These are phyloP conservation scores for Pleuronectes platessa DNA, from an alignment of 2,113 vertebrate species.

Conservation along the genomic window DNA sequence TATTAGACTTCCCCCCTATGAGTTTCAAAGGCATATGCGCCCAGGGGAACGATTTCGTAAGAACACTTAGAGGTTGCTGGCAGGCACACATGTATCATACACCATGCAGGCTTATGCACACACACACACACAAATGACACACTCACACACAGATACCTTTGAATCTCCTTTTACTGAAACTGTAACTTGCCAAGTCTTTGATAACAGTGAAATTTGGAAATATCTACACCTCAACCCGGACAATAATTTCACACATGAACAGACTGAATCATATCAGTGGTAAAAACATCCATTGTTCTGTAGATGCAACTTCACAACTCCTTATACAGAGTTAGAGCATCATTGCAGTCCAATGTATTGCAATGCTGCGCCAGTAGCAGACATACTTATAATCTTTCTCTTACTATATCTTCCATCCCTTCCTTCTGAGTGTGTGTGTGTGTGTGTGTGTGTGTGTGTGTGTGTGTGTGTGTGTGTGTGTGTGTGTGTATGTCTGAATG, in stretches of 20 bases:
- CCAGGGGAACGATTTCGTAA: slow-evolving; percentile 40
- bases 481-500: slow-evolving; percentile 18
- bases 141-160: slow-evolving; percentile 4
- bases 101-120: slow-evolving; percentile 13
- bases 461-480: not conserved
- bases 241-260: slow-evolving; percentile 3
- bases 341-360: not conserved
- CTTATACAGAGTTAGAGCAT: not conserved
- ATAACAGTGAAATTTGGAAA: not conserved
- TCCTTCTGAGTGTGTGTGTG: not conserved
- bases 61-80: slow-evolving; percentile 46
- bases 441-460: not conserved
- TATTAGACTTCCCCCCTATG: slow-evolving; percentile 51
- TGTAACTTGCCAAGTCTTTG: not conserved
- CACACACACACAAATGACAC: not conserved
- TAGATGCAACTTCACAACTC: not conserved
- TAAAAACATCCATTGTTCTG: not conserved
- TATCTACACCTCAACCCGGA: not conserved
- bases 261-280: not conserved
- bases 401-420: slow-evolving; percentile 4
- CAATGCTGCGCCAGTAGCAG: slow-evolving; percentile 8
- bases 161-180: slow-evolving; percentile 2
- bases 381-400: slow-evolving; percentile 38
- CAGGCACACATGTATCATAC: slow-evolving; percentile 38
- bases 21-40: slow-evolving; percentile 65